phyloP scores from a whole-genome alignment of 2,888 invertebrate species.

The Epinotia demarniana region DNA sequence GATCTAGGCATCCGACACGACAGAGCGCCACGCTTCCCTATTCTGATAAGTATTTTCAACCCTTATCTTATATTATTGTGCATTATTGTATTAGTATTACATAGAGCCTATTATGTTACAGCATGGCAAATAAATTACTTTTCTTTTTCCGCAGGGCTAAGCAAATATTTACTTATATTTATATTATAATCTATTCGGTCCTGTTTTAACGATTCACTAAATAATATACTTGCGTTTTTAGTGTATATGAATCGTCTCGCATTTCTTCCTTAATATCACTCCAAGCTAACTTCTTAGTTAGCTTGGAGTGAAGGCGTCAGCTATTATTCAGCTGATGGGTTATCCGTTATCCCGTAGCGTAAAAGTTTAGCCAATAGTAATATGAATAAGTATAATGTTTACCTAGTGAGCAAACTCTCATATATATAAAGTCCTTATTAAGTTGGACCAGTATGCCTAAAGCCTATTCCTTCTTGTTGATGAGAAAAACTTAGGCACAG shows the following conservation, averaged over 20 bases:
- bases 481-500: too few relatives aligned
- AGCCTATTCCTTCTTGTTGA: not conserved
- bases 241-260: not conserved
- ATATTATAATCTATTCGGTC: not conserved
- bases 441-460: not conserved
- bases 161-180: too few relatives aligned
- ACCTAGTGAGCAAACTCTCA: not conserved
- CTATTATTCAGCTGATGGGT: constrained; percentile 16
- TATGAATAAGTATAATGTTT: not conserved
- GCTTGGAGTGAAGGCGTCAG: constrained; percentile 1
- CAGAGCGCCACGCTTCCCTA: too few relatives aligned
- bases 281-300: too few relatives aligned
- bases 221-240: not conserved
- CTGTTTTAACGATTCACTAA: not conserved
- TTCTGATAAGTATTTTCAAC: too few relatives aligned
- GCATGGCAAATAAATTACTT: too few relatives aligned
- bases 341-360: constrained; percentile 28
- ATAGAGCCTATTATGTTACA: too few relatives aligned
- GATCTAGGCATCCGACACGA: too few relatives aligned
- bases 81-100: too few relatives aligned
- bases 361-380: not conserved
- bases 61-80: too few relatives aligned
- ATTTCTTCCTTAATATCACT: constrained; percentile 10
- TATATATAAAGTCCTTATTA: not conserved
- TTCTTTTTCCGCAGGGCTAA: too few relatives aligned